These are phyloP conservation scores for Paragorgia papillata DNA, from an alignment of 92 coral and sea anemone genomes.

Conservation along the genomic window DNA sequence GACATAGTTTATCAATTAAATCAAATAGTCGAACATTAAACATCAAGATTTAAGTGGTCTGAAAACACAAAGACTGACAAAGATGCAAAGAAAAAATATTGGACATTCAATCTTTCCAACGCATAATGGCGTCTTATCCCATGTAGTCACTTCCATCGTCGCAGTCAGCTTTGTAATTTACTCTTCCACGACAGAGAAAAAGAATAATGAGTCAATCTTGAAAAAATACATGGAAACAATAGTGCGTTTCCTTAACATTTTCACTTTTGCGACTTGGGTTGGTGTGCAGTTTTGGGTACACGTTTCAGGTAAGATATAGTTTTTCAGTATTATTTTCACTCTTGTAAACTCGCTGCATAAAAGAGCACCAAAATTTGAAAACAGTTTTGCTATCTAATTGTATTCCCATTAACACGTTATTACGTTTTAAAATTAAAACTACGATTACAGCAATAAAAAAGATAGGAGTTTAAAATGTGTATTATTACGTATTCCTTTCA, in stretches of 20 bases:
- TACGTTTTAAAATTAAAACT: too few relatives aligned
- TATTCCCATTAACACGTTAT: too few relatives aligned
- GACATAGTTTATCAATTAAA: not conserved
- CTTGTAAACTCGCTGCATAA: too few relatives aligned
- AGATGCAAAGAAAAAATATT: constrained; percentile 11
- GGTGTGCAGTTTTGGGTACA: constrained; percentile 40
- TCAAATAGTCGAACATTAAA: not conserved
- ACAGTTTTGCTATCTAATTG: too few relatives aligned
- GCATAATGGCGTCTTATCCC: constrained; percentile 20
- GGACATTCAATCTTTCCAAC: constrained; percentile 25
- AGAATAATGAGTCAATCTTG: not conserved
- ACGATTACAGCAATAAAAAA: too few relatives aligned
- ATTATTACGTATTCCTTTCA: too few relatives aligned
- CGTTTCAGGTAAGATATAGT: constrained; percentile 28
- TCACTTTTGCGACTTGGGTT: constrained; percentile 26
- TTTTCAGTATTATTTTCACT: not conserved
- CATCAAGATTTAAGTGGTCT: not conserved
- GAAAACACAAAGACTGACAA: not conserved
- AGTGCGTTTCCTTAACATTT: constrained; percentile 11
- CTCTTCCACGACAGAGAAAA: not conserved
- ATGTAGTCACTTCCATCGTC: constrained; percentile 11
- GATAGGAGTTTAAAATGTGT: too few relatives aligned
- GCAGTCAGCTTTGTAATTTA: constrained; percentile 23
- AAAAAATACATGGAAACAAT: not conserved
- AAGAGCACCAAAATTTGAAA: too few relatives aligned